Base-by-base conservation (phyloP, 2,888 invertebrate genomes). In the Lithophane leautieri region DNA sequence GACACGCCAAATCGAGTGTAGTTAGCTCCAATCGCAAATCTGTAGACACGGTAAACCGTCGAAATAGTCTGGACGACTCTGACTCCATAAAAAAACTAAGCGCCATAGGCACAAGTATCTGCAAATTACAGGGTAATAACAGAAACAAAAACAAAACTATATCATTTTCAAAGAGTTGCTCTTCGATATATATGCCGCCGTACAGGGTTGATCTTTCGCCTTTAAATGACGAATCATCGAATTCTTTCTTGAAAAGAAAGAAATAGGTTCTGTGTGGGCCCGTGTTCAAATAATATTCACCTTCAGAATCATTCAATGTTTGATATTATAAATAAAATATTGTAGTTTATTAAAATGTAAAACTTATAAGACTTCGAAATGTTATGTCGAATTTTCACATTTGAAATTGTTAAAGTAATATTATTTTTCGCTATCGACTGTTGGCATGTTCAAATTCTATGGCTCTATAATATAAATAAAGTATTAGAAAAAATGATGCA, bases 101-200 rank as follows among this genome's bases (percentile, higher is more conserved):
- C 76, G 96, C 96, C 40, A 91, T 96, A 76, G 96, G 96, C 79
- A 94, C 90, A 82, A 96, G 94, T 88, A 96, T 96, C 89, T 94
- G 94, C 84, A 95, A 95, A 84, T 88, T 96, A 63, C 93, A 93
- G 75, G 93, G 93, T 79, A 95, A 95, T 88, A 93, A 88, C 83
- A 92, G 88, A 87, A 86, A 83, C 63, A 94, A 94, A 88, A 93
- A 91, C 85, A 95, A 95, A 87, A 89, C 92, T 42, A 94, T 94
- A 81, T 91, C 91, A 8, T 94, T 95, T 89, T 95, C 96, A 12
- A 95, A 95, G 87, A 95, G 94, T 88, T 95, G 94, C 86, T 93
- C 94, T 2, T 94, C 96, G 25, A 93, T 96, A 78, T 96, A 94
- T 79, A 90, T 94, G 22, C 95, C 96, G 0, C 95, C 96, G 0